A percentile compares a stretch with the other conserved stretches of the same genome.
phyloP scores from a whole-genome alignment of 2,113 vertebrate species.

The Leucoraja erinaceus region DNA sequence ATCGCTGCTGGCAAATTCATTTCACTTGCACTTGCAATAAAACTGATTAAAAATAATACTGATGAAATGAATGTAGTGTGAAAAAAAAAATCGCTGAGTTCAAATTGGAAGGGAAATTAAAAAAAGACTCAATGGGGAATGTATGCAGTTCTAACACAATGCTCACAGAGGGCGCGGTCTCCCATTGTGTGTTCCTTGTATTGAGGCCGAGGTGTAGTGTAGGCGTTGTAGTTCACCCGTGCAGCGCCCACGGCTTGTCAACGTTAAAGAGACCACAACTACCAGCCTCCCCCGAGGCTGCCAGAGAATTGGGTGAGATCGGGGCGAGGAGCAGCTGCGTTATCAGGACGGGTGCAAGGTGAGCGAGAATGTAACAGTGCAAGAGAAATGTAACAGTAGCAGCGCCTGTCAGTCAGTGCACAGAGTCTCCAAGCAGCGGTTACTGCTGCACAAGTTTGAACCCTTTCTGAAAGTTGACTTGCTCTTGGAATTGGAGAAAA shows the following conservation, averaged over 20 bases:
- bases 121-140: background rate
- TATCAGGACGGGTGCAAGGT: background rate
- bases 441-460: too few relatives aligned
- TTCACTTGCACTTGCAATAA: too few relatives aligned
- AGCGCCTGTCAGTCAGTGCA: too few relatives aligned
- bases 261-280: background rate
- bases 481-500: background rate
- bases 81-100: too few relatives aligned
- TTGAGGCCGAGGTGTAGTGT: background rate
- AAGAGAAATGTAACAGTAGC: background rate
- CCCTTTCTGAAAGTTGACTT: background rate
- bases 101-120: background rate
- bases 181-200: too few relatives aligned
- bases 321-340: background rate
- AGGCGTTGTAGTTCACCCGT: background rate
- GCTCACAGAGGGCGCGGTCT: background rate
- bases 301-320: background rate
- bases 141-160: background rate
- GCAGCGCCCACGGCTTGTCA: background rate
- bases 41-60: too few relatives aligned
- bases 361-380: too few relatives aligned
- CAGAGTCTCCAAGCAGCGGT: background rate
- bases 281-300: background rate
- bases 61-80: too few relatives aligned
- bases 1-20: too few relatives aligned